A percentile compares a stretch with the other conserved stretches of the same genome.
Evolutionary conservation across 2,797 vertebrate species (phyloP).

Genomic region (Tragopan temminckii): DNA sequence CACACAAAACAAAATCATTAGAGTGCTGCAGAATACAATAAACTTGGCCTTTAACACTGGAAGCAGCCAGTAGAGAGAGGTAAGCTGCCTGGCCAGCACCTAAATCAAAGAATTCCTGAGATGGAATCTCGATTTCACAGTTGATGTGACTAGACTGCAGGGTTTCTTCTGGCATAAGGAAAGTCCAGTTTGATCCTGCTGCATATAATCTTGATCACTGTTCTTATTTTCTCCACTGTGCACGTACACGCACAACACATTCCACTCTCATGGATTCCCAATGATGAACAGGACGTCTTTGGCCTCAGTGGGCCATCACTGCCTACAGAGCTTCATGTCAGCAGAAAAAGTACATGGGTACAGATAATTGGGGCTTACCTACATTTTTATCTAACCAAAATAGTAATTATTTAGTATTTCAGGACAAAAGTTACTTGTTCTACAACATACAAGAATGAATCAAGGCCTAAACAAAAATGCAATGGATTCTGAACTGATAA

Average conservation of each 20-base stretch:
- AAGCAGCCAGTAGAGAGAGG: neutral
- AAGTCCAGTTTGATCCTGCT: neutral
- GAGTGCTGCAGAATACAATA: neutral
- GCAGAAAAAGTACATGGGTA: neutral
- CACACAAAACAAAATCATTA: neutral
- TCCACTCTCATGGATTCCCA: neutral
- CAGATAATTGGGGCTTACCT: neutral
- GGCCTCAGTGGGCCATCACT: rapidly evolving
- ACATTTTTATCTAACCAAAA: neutral
- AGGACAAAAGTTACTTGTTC: neutral
- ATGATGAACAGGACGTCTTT: no score
- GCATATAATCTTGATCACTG: neutral
- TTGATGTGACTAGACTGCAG: neutral
- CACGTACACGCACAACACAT: rapidly evolving
- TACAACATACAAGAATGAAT: neutral
- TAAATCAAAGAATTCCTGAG: neutral
- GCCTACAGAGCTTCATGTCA: neutral
- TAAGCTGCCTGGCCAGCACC: neutral
- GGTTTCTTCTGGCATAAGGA: neutral
- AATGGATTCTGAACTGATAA: neutral
- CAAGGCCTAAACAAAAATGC: neutral
- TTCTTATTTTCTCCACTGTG: neutral
- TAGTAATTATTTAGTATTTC: neutral
- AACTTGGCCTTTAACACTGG: neutral
- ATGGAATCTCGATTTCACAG: neutral